Evolutionary conservation across 2,888 invertebrate genomes (phyloP).

Genomic region (Eupithecia inturbata): DNA sequence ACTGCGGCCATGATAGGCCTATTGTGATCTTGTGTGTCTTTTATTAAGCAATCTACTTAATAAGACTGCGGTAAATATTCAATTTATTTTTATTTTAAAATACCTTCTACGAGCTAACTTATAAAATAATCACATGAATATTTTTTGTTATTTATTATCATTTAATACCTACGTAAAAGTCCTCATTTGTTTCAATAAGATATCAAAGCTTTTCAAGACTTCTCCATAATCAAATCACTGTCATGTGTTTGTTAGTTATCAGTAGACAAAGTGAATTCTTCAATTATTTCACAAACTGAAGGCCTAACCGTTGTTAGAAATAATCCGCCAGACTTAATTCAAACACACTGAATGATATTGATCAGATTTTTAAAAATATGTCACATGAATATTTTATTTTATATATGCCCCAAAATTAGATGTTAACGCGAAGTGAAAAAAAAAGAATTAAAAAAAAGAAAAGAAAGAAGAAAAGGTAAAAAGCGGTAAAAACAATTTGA

Average conservation of each 20-base stretch:
- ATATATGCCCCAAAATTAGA: conserved; percentile 38
- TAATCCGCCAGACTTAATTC: not conserved
- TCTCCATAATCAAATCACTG: not conserved
- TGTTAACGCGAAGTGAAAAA: conserved; percentile 38
- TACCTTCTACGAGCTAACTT: not conserved
- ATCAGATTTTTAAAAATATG: conserved; percentile 40
- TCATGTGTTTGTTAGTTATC: not conserved
- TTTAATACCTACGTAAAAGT: no score
- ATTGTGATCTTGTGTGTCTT: no score
- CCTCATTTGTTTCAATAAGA: no score
- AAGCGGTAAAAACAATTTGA: no score
- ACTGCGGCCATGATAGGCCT: no score
- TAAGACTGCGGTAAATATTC: not conserved
- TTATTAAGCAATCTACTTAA: not conserved
- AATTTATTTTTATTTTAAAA: not conserved
- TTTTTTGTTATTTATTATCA: no score
- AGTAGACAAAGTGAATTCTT: not conserved
- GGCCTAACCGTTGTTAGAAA: not conserved
- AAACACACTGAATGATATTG: not conserved
- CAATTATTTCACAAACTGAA: no score
- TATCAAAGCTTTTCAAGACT: not conserved
- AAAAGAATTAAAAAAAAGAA: no score
- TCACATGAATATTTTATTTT: no score
- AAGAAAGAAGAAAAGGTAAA: no score
- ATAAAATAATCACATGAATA: not conserved